Base-by-base conservation (phyloP, 2,113 vertebrate species). In the Rhodinocichla rosea region DNA sequence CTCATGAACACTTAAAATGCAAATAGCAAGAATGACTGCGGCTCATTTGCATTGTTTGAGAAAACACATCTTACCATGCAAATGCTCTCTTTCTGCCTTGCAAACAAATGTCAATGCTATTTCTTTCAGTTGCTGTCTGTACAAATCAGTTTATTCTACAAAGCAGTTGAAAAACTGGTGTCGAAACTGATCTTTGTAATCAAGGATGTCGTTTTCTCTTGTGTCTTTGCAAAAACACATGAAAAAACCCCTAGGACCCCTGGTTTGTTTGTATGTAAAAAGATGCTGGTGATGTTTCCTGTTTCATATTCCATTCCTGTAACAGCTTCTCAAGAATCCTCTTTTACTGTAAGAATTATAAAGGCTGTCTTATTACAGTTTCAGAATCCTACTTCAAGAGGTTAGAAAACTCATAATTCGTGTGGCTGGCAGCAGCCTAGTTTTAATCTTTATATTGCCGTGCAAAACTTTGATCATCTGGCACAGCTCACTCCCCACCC, bases 181-280 rank as follows among this genome's bases (percentile, higher is more conserved):
- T 59, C 67, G 88, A 49, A 65, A 83, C 28, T n/a, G 32, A 6
- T 68, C 56, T 85, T 33, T 75, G 39, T n/a, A 55, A 71, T 50
- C 33, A 83, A 68, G 23, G 44, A 71, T 30, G 15, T 23, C 0
- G 18, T 68, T 75, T 90, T 88, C 12, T 50, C 27, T 49, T 70
- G 11, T 18, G 15, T 8, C 33, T 85, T 62, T 53, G 52, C 40
- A 63, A 70, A 82, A 82, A 49, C 9, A 42, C 2, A 15, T 52
- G 12, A 49, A 79, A 49, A n/a, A 8, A 1, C 0, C 13, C 40
- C 6, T 11, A 32, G 33, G 40, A 42, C 6, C 1, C 3, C 20
- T 6, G 27, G 13, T 68, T 40, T 33, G 14, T 28, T 49, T 26
- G 10, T 35, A 47, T 44, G 9, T 20, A 55, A 90, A 68, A 87